Evolutionary conservation across 1,140 invertebrate species (phyloP).

Genomic region (Planococcus citri): DNA sequence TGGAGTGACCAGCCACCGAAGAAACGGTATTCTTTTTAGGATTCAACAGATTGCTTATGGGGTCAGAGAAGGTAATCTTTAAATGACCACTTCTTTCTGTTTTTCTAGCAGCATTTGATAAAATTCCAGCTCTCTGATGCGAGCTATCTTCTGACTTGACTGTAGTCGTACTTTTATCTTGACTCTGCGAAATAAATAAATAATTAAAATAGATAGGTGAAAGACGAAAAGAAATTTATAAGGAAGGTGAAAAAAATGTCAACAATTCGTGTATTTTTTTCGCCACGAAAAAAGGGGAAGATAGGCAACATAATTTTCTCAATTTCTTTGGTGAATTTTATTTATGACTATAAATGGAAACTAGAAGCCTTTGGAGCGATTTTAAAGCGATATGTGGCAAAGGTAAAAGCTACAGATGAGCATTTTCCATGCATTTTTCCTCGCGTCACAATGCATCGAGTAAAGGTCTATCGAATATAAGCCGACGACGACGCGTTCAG

Average conservation of each 20-base stretch:
- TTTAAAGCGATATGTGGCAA: neutral
- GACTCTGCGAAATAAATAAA: neutral
- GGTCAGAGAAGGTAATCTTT: slow-evolving; percentile 4
- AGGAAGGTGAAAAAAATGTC: neutral
- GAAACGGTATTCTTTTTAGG: neutral
- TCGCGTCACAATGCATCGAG: no score
- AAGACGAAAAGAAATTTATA: neutral
- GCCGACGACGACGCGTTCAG: no score
- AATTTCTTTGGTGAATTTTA: no score
- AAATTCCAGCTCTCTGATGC: neutral
- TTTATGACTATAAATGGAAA: neutral
- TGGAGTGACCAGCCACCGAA: neutral
- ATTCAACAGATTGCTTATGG: slow-evolving; percentile 8
- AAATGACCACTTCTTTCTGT: neutral
- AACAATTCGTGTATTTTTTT: no score
- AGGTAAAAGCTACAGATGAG: no score
- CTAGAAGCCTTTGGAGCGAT: neutral
- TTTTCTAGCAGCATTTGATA: neutral
- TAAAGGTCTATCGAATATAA: no score
- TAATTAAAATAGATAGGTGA: no score
- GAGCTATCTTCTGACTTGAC: neutral
- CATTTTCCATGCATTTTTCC: no score
- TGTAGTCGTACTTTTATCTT: neutral
- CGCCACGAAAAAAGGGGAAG: no score
- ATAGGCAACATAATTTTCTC: no score